Percentiles rank a stretch among this genome's conserved stretches.
Evolutionary conservation across 2,113 vertebrate species (phyloP).

Genomic region (Cygnus atratus): DNA sequence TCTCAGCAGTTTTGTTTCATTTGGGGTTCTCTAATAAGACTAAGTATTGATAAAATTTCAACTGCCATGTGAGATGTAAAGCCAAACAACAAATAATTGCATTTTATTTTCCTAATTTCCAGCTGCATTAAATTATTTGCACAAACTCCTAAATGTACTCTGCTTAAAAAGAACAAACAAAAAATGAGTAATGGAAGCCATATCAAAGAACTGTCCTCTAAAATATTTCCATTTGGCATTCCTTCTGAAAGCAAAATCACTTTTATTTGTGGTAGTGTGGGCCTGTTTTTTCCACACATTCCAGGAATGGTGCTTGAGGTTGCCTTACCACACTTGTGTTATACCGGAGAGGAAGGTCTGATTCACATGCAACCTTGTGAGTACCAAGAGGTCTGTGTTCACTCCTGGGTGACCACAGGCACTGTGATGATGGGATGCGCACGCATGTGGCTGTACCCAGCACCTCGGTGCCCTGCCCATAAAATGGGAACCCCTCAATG

Average conservation of each 20-base stretch:
- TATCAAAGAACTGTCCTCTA: neutral
- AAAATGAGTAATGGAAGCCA: neutral
- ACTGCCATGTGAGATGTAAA: neutral
- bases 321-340: neutral
- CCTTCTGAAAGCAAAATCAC: constrained; percentile 3
- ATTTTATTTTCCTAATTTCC: constrained; percentile 10
- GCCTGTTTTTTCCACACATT: neutral
- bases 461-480: neutral
- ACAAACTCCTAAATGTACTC: neutral
- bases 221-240: neutral
- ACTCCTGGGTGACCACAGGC: neutral
- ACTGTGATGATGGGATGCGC: rapidly evolving
- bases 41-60: neutral
- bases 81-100: neutral
- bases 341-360: neutral
- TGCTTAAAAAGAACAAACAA: neutral
- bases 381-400: neutral
- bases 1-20: neutral
- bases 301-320: constrained; percentile 3
- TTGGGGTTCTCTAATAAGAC: neutral
- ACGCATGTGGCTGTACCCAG: neutral
- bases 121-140: neutral
- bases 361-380: neutral
- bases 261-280: neutral
- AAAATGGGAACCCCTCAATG: neutral